Conservation (phyloP, 2,113 vertebrate genomes). For the Macquaria australasica region DNA sequence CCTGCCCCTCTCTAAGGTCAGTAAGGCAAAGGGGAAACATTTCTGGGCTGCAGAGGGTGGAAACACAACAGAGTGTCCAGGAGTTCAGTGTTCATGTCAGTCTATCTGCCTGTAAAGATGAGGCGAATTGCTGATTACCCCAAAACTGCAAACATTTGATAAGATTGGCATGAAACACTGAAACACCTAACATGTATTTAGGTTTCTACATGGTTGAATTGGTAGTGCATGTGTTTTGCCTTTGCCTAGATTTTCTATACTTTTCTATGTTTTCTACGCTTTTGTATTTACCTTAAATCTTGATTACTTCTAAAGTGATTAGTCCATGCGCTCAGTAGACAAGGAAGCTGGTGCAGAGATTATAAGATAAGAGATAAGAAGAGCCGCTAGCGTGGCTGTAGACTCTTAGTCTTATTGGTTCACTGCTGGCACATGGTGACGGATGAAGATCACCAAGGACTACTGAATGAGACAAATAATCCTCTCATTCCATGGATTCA, state of each 20-base stretch:
- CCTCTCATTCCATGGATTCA: no score
- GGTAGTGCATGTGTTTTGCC: background rate
- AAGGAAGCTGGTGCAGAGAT: background rate
- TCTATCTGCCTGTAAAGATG: background rate
- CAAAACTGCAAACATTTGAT: no score
- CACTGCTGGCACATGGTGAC: no score
- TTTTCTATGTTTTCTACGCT: background rate
- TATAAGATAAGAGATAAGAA: no score
- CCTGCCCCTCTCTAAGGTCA: slow-evolving; percentile 93
- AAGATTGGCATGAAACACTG: no score
- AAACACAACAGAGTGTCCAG: background rate
- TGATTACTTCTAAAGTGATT: background rate
- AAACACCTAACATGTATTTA: background rate
- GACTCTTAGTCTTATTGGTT: no score
- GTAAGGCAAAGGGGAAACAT: slow-evolving; percentile 46
- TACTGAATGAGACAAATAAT: no score
- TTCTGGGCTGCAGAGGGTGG: background rate
- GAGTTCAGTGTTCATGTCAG: no score
- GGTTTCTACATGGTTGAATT: background rate
- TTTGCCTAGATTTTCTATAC: background rate
- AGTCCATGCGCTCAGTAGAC: background rate
- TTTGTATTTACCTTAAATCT: background rate
- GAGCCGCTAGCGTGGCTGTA: no score
- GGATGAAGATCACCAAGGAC: no score
- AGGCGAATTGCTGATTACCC: background rate